Base-by-base conservation (phyloP, 2,797 vertebrate genomes). In the Oreonectes daqikongensis region DNA sequence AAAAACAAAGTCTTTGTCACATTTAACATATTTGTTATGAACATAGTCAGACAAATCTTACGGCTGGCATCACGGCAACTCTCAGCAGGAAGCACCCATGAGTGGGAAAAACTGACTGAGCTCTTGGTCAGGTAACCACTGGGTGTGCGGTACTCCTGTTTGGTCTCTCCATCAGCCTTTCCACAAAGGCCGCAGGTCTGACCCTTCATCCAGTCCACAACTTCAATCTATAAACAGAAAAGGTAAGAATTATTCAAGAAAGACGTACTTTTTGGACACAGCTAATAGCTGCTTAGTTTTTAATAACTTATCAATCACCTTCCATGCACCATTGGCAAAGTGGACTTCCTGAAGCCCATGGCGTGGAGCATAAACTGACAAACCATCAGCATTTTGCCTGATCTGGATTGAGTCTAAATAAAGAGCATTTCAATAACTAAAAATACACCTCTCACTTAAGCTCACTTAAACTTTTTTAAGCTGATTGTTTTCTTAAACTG, bases 181-280 rank as follows among this genome's bases (percentile, higher is more conserved):
- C 94, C 95, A 86, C 94, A 95, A 44, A 95, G 80, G 68, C 94
- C 94, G 80, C 92, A 93, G 0, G 90, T 94, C 88, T 94, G 85
- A 71, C 93, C 94, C 85, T 81, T 88, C 94, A 95, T 94, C 92
- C 91, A 92, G 82, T 95, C 90, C 17, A 86, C 84, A 85, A 94
- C 79, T 85, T 88, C 78, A 78, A 94, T 83, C 95, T 92, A 59
- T 28, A 66, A 35, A 20, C 26, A 14, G 1, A 15, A 18, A 55
- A 38, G 0, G 18, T 12, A 20, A 28, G 17, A 1, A 11, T 24
- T 15, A 18, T 22, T 14, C 30, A 30, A 30, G 4, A 30, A 30
- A 30, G 5, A 30, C 5, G 3, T 30, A 30, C 30, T 30, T 30
- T 30, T 71, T 74, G 22, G 3, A 55, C 24, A 24, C 7, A 32